Evolutionary conservation across 2,113 vertebrate species (phyloP).

Genomic region (Mastomys natalensis): DNA sequence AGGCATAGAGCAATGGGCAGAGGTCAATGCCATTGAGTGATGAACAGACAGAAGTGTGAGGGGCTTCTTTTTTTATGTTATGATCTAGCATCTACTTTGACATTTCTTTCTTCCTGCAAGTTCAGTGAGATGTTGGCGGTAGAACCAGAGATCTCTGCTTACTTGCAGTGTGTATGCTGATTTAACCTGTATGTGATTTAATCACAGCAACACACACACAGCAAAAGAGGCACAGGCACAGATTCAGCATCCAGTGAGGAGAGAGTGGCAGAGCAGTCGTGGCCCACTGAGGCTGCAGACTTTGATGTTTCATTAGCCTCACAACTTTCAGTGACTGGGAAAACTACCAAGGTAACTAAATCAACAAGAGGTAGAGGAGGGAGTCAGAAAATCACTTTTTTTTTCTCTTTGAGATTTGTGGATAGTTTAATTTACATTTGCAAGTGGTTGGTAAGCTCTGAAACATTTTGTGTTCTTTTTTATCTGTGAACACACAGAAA

Average conservation of each 20-base stretch:
- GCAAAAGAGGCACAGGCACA: neutral
- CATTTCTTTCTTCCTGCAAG: neutral
- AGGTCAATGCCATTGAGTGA: neutral
- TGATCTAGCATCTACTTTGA: neutral
- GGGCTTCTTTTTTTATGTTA: neutral
- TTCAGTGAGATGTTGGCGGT: neutral
- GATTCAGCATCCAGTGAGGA: neutral
- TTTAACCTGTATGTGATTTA: neutral
- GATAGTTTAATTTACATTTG: neutral
- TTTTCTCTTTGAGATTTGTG: neutral
- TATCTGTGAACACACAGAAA: neutral
- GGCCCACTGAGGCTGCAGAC: neutral
- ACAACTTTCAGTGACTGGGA: neutral
- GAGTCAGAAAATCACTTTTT: neutral
- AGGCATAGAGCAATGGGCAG: neutral
- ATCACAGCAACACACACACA: neutral
- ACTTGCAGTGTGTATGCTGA: neutral
- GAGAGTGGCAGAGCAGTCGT: neutral
- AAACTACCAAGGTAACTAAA: neutral
- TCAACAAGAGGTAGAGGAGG: neutral
- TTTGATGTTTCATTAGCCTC: neutral
- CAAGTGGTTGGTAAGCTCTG: neutral
- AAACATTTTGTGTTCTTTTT: neutral
- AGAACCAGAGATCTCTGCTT: neutral
- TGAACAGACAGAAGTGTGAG: neutral